Conservation (phyloP, 2,797 vertebrate genomes). For the Gadopsis bispinosus region DNA sequence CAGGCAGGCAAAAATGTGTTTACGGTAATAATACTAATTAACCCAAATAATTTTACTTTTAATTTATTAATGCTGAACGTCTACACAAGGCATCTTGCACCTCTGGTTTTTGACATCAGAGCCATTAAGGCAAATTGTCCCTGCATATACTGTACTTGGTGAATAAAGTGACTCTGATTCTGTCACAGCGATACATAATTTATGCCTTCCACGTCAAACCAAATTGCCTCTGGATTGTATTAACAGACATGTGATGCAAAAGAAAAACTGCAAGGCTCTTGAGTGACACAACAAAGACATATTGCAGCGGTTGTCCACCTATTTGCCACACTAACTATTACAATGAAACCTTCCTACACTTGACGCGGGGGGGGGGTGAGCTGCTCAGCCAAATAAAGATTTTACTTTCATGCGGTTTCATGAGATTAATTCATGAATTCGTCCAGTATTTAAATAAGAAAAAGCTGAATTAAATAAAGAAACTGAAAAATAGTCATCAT, state of each 20-base stretch:
- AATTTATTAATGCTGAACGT: slow-evolving; percentile 10
- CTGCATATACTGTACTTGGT: slow-evolving; percentile 4
- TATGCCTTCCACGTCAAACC: slow-evolving; percentile 21
- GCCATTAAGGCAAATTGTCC: slow-evolving; percentile 5
- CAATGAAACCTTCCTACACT: neutral
- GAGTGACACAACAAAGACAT: slow-evolving; percentile 26
- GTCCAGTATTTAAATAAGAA: neutral
- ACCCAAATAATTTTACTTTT: slow-evolving; percentile 2
- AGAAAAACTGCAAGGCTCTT: slow-evolving; percentile 1
- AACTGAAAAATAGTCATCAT: neutral
- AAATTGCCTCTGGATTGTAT: slow-evolving; percentile 27
- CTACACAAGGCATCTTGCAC: neutral
- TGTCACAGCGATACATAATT: slow-evolving; percentile 29
- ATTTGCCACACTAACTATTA: neutral
- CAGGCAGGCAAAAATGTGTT: slow-evolving; percentile 14
- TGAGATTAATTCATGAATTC: neutral
- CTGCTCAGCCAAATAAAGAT: neutral
- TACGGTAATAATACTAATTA: slow-evolving; percentile 24
- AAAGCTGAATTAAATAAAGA: slow-evolving; percentile 1
- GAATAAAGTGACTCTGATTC: slow-evolving; percentile 22
- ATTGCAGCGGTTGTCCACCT: neutral
- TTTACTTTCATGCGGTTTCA: neutral
- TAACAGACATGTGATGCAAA: slow-evolving; percentile 43
- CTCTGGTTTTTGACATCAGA: slow-evolving; percentile 1
- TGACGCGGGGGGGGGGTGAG: slow-evolving; percentile 6